These are phyloP conservation scores for Lagenorhynchus albirostris DNA, from an alignment of 2,113 vertebrate genomes.

Conservation along the genomic window DNA sequence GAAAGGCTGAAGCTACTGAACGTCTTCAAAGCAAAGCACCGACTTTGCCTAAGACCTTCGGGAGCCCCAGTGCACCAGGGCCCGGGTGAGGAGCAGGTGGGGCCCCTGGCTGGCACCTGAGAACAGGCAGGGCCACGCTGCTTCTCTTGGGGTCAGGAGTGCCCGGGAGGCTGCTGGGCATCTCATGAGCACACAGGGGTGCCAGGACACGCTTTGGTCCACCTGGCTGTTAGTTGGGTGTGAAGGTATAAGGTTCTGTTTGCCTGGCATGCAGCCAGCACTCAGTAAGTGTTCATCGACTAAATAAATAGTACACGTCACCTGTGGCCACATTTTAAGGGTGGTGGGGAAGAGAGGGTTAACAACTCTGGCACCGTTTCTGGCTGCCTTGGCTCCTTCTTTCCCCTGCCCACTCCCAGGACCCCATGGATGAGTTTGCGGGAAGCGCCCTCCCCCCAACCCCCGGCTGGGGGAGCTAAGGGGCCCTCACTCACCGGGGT, in stretches of 20 bases:
- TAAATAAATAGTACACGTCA: neutral
- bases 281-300: fast-evolving
- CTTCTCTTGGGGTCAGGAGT: neutral
- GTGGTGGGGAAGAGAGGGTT: too few species aligned
- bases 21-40: neutral
- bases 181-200: neutral
- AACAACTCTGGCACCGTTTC: too few species aligned
- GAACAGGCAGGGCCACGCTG: neutral
- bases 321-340: neutral
- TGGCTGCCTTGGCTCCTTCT: neutral
- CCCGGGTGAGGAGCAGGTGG: fast-evolving
- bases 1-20: neutral
- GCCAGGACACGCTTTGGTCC: neutral
- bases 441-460: neutral
- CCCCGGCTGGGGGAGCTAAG: neutral
- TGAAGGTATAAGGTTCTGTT: too few species aligned
- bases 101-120: neutral
- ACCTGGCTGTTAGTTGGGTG: neutral
- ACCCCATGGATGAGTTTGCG: neutral
- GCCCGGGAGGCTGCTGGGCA: neutral
- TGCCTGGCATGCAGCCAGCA: neutral
- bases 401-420: neutral
- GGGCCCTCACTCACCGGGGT: constrained; percentile 80
- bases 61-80: neutral
- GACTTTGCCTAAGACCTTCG: neutral